Percentiles rank a stretch among this genome's conserved stretches.
Conservation (phyloP, 2,113 vertebrate genomes). For the Leptobrachium leishanense region DNA sequence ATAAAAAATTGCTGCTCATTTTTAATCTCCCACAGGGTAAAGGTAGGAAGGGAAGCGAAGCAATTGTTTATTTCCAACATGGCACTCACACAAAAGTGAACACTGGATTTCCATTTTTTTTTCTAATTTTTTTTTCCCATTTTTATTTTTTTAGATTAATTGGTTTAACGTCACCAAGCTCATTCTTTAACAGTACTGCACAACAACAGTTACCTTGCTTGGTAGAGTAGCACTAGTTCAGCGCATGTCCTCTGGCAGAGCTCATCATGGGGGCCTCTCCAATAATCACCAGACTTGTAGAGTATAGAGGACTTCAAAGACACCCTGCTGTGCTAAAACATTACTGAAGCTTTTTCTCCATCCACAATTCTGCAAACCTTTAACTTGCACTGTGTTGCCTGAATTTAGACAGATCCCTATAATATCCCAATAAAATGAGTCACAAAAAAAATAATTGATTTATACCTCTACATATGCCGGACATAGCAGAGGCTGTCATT, state of each 20-base stretch:
- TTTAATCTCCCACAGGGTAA: conserved; percentile 54
- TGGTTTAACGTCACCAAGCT: conserved; percentile 51
- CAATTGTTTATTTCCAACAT: conserved; percentile 57
- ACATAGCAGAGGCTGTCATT: too few species aligned
- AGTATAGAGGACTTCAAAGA: neutral
- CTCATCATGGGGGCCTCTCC: neutral
- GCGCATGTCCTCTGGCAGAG: neutral
- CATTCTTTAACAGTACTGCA: conserved; percentile 40
- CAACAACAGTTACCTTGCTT: conserved; percentile 10
- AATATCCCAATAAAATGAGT: neutral
- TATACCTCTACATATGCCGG: neutral
- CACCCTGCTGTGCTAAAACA: conserved; percentile 2
- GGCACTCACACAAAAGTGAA: conserved; percentile 50
- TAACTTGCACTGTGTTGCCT: neutral
- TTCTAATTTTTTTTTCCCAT: neutral
- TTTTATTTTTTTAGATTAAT: conserved; percentile 44
- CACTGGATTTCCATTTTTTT: conserved; percentile 47
- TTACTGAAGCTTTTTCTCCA: conserved; percentile 2
- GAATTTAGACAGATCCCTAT: neutral
- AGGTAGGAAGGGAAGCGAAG: conserved; percentile 53
- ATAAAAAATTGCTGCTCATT: conserved; percentile 58
- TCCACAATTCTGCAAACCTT: neutral
- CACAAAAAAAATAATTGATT: neutral
- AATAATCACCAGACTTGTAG: conserved; percentile 15
- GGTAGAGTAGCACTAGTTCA: neutral